Conservation (phyloP, 2,113 vertebrate species). For the Limanda limanda region DNA sequence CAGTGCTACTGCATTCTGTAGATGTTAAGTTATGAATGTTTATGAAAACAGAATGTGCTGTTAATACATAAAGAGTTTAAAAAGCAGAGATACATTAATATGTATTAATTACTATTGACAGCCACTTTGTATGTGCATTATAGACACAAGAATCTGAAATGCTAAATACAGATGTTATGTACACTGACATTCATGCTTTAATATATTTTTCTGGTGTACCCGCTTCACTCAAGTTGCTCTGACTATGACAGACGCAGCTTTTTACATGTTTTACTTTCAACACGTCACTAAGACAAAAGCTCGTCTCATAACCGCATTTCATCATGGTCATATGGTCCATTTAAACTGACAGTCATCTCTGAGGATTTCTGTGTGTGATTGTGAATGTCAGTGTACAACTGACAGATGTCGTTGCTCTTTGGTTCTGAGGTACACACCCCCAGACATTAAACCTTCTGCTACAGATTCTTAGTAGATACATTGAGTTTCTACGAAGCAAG, state of each 20-base stretch:
- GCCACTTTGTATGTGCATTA: not conserved
- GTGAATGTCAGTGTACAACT: not conserved
- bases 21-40: not conserved
- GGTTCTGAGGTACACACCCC: not conserved
- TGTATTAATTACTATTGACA: not conserved
- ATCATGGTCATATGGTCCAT: slow-evolving; percentile 7
- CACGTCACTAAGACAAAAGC: not conserved
- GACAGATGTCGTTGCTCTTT: not conserved
- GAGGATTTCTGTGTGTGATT: not conserved
- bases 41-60: not conserved
- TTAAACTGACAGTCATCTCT: not conserved
- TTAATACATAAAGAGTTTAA: not conserved
- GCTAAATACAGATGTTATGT: not conserved
- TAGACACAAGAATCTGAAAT: not conserved
- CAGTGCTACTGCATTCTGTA: too few species aligned
- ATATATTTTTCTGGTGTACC: not conserved
- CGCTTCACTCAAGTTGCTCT: not conserved
- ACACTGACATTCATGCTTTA: not conserved
- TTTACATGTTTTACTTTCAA: not conserved
- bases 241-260: too few species aligned
- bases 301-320: not conserved
- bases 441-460: not conserved
- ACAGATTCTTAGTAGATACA: too few species aligned
- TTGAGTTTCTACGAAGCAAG: too few species aligned
- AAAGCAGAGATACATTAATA: not conserved